phyloP scores from a whole-genome alignment of 2,797 vertebrate species.

The Pyrocephalus nanus region DNA sequence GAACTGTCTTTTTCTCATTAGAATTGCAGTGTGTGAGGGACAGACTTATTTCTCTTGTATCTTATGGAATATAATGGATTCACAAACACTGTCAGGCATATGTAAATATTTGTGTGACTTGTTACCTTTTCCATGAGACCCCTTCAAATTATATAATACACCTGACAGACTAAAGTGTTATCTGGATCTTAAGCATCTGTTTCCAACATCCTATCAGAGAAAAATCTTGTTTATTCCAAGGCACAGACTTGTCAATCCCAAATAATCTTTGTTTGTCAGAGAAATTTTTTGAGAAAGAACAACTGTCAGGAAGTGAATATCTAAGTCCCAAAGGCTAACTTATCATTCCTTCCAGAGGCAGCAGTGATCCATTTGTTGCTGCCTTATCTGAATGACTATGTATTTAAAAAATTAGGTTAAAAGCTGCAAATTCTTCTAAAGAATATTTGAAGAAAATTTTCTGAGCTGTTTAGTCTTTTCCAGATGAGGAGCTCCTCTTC shows the following conservation, averaged over 20 bases:
- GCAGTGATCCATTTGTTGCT: conserved; percentile 25
- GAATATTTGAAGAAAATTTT: background rate
- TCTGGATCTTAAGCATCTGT: background rate
- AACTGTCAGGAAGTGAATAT: conserved; percentile 10
- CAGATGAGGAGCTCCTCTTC: background rate
- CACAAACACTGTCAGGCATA: background rate
- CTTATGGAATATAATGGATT: background rate
- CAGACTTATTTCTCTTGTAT: background rate
- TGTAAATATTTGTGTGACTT: background rate
- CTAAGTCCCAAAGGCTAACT: background rate
- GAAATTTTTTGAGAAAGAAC: background rate
- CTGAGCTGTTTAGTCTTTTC: background rate
- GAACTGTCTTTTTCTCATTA: background rate
- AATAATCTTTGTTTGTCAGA: conserved; percentile 8
- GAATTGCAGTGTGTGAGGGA: background rate
- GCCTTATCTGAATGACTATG: background rate
- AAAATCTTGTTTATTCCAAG: conserved; percentile 35
- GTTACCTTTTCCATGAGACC: background rate
- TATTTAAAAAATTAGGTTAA: conserved; percentile 22
- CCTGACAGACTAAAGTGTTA: background rate
- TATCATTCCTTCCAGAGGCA: conserved; percentile 37
- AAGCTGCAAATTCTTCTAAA: background rate
- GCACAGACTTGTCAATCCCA: background rate
- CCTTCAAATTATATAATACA: background rate
- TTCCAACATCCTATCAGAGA: background rate